Evolutionary conservation across 92 coral and sea anemone species (phyloP).

Genomic region (Desmophyllum pertusum): DNA sequence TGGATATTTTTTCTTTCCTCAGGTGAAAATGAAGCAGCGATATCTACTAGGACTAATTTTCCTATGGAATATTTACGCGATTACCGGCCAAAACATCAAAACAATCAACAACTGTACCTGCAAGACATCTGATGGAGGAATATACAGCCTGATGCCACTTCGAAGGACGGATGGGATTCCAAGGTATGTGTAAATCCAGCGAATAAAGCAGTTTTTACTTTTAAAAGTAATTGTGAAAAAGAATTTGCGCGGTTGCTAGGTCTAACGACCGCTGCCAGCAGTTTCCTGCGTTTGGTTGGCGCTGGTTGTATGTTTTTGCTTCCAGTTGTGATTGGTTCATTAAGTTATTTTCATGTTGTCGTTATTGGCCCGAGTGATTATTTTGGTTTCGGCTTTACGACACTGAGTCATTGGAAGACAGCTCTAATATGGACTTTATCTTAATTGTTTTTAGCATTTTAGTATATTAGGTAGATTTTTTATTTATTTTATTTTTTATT

Average conservation of each 20-base stretch:
- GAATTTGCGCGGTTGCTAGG: too few species aligned
- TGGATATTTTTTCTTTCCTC: neutral
- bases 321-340: too few species aligned
- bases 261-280: too few species aligned
- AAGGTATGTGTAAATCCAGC: neutral
- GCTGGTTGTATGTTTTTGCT: too few species aligned
- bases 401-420: too few species aligned
- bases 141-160: slow-evolving; percentile 17
- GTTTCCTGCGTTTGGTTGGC: neutral
- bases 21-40: neutral
- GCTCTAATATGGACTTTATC: too few species aligned
- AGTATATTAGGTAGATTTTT: too few species aligned
- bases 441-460: too few species aligned
- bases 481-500: too few species aligned
- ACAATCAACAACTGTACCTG: slow-evolving; percentile 5
- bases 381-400: too few species aligned
- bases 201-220: neutral
- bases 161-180: slow-evolving; percentile 7
- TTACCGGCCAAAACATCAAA: neutral
- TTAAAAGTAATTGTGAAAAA: neutral
- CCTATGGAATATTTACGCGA: neutral
- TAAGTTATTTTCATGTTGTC: too few species aligned
- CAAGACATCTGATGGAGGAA: slow-evolving; percentile 15
- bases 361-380: too few species aligned
- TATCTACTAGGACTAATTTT: neutral